Base-by-base conservation (phyloP, 2,888 invertebrate genomes). In the Dynastes grantii region DNA sequence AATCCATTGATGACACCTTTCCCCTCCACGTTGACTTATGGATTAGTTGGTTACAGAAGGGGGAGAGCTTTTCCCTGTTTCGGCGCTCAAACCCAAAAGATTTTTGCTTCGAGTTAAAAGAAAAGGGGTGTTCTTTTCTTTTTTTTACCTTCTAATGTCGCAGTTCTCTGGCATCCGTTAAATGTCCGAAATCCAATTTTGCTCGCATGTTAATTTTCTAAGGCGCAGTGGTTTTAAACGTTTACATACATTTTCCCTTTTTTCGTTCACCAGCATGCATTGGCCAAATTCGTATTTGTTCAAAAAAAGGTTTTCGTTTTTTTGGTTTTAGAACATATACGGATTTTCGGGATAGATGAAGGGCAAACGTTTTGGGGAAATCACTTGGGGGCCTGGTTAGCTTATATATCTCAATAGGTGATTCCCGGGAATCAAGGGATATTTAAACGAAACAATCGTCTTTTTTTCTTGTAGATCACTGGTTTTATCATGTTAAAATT, bases 401-500 rank as follows among this genome's bases (percentile, higher is more conserved):
- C 16, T 71, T 71, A 55, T 71, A 71, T 55, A 71, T 9, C 13
- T 55, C 9, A 16, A 71, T 6, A 32, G 27, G 27, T 4, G 71
- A 32, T 37, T 71, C 55, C n/a, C n/a, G 2, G 13, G 13, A 29
- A 71, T 37, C n/a, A 71, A 71, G 71, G 71, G 29, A 71, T 32
- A 9, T 37, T 16, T 5, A 71, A 37, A 37, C 55, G 22, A 71
- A 55, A 53, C 29, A 9, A 71, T 55, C 1, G 16, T 55, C 6
- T 32, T 13, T 40, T 71, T 55, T n/a, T 55, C 71, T 6, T 58
- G n/a, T 55, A 71, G n/a, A 71, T 55, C 16, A 45, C 55, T 8
- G 71, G 71, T 16, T 55, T 71, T 32, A 71, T n/a, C 55, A 55
- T 71, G 37, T 55, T 71, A 9, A 55, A 71, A n/a, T n/a, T n/a